Conservation (phyloP, 2,888 invertebrate genomes). For the Sphinx pinastri region DNA sequence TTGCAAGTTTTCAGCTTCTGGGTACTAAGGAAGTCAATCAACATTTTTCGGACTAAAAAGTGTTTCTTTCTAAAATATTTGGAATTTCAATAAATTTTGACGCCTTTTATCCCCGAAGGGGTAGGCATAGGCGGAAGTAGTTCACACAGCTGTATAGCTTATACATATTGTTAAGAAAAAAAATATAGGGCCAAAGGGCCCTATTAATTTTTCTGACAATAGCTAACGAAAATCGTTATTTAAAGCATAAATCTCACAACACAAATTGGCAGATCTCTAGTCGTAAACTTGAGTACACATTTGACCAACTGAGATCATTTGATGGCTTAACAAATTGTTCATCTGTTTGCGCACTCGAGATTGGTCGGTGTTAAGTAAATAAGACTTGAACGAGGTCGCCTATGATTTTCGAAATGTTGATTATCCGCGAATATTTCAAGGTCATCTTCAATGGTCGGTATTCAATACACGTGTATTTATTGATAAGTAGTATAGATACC, state of each 20-base stretch:
- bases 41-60: too few relatives aligned
- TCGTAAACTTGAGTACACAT: conserved; percentile 20
- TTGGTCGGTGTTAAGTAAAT: conserved; percentile 36
- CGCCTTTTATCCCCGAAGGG: too few relatives aligned
- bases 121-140: too few relatives aligned
- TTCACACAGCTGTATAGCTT: too few relatives aligned
- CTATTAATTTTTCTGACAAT: too few relatives aligned
- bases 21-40: too few relatives aligned
- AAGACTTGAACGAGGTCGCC: conserved; percentile 37
- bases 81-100: too few relatives aligned
- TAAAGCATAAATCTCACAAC: not conserved
- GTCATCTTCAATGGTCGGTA: conserved; percentile 9
- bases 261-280: not conserved
- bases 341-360: conserved; percentile 39
- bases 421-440: conserved; percentile 28
- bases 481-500: not conserved
- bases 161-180: too few relatives aligned
- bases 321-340: conserved; percentile 28
- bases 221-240: not conserved
- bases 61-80: too few relatives aligned
- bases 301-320: conserved; percentile 20
- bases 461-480: not conserved
- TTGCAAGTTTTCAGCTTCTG: too few relatives aligned
- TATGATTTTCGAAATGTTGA: conserved; percentile 37
- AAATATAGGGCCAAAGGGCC: too few relatives aligned